Evolutionary conservation across 2,888 invertebrate species (phyloP), one percentile per base, ranked within the genome.

Genomic region (Oscheius myriophilus): DNA sequence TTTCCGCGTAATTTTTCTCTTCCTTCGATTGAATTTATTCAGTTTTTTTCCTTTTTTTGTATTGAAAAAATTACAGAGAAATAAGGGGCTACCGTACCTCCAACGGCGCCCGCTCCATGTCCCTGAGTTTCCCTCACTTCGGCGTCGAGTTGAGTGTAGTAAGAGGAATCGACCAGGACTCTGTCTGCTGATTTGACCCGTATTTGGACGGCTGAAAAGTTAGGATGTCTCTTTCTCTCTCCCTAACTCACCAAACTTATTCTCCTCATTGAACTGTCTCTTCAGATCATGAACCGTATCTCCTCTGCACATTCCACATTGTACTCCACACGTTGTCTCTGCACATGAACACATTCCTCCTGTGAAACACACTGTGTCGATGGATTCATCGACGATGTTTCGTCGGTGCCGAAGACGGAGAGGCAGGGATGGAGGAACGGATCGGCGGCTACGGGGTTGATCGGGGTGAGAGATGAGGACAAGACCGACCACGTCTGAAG

Each of bases 291-390:
- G 65, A 0, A 54, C 42, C 18, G 26, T 61, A 63, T 76, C 76
- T 6, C 43, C 1, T 41, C 52, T 68, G 52, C 76, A 79, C 25
- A 61, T 45, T 12, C 71, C 67, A 57, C 79, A 82, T 18, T 71
- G 65, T 1, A 80, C 71, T 33, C 65, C 69, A 58, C 82, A 82
- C 1, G 75, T 81, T 18, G 74, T 76, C 59, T 84, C 84, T 0
- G 84, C 82, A 66, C 84, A 84, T 16, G 83, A 74, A 46, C 84
- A 84, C 16, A 62, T 72, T 6, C 78, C 76, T 57, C 76, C 76
- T 21, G 71, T 64, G 64, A 73, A 76, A 54, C 80, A 80, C 16
- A 80, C 75, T 0, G 75, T 72, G 23, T 80, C 80, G 16, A 80
- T 67, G 46, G 18, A 72, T 52, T 66, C 72, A 51, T 43, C 54